Conservation (phyloP, 2,888 invertebrate species). For the Beris chalybata region DNA sequence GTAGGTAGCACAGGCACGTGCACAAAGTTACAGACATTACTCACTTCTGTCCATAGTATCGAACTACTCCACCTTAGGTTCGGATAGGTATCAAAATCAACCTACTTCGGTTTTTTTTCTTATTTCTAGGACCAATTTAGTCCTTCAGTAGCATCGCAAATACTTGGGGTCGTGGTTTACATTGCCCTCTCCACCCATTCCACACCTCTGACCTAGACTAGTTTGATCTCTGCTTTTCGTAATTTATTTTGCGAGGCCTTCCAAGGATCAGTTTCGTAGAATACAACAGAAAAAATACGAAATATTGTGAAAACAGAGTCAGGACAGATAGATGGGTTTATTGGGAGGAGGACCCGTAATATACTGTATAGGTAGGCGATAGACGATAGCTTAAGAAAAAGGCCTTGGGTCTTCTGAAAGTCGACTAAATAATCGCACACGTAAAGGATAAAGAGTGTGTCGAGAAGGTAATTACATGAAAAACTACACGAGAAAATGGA, state of each 20-base stretch:
- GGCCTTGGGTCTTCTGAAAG: conserved; percentile 3
- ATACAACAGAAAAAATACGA: background rate
- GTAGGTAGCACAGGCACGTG: conserved; percentile 9
- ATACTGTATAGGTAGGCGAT: background rate
- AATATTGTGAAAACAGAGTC: background rate
- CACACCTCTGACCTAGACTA: conserved; percentile 7
- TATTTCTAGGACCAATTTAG: too few species aligned
- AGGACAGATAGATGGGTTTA: background rate
- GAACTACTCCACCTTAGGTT: background rate
- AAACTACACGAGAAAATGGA: conserved; percentile 35
- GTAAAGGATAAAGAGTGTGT: conserved; percentile 24
- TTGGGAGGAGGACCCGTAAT: background rate
- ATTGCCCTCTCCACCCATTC: background rate
- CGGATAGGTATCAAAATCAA: conserved; percentile 1
- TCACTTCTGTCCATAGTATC: background rate
- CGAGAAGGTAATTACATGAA: conserved; percentile 36
- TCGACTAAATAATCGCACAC: conserved; percentile 8
- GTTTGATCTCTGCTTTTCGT: conserved; percentile 19
- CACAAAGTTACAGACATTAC: conserved; percentile 1
- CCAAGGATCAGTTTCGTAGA: background rate
- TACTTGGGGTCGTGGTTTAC: background rate
- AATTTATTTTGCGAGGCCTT: conserved; percentile 25
- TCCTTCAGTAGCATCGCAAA: too few species aligned
- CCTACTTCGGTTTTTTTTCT: conserved; percentile 4
- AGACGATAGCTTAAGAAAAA: background rate